These are phyloP conservation scores for Lutjanus campechanus DNA, from an alignment of 2,797 vertebrate species.

Conservation along the genomic window DNA sequence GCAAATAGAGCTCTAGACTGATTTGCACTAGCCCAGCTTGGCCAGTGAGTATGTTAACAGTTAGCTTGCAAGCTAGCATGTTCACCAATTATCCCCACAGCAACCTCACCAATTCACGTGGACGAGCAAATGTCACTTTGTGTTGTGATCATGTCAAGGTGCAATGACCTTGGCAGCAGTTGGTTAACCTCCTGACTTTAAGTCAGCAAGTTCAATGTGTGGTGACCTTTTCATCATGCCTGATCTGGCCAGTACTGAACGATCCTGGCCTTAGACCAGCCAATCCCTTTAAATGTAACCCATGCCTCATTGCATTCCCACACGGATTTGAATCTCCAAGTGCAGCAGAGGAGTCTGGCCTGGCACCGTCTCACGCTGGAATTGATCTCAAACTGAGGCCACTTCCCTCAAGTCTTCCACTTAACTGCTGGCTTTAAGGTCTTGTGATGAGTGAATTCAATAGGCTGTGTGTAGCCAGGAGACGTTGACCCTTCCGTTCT, in stretches of 20 bases:
- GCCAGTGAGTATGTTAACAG: not conserved
- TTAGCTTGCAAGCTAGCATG: not conserved
- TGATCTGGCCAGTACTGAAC: constrained; percentile 35
- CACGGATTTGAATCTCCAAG: constrained; percentile 52
- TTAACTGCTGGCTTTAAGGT: constrained; percentile 43
- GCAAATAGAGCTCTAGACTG: not conserved
- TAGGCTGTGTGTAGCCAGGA: constrained; percentile 6
- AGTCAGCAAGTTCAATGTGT: constrained; percentile 29
- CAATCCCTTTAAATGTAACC: constrained; percentile 30
- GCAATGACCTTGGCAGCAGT: constrained; percentile 26
- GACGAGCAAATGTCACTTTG: no score
- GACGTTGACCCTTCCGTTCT: constrained; percentile 40
- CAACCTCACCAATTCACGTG: no score
- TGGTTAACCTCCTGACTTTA: constrained; percentile 39
- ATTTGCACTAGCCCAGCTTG: no score
- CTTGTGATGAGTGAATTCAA: constrained; percentile 57
- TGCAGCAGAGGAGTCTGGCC: not conserved
- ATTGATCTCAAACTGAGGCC: constrained; percentile 33
- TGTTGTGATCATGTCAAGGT: not conserved
- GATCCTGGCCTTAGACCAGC: constrained; percentile 29
- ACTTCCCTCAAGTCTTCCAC: constrained; percentile 29
- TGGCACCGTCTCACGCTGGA: constrained; percentile 30
- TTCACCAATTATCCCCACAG: not conserved
- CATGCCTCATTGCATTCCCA: constrained; percentile 54
- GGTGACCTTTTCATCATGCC: constrained; percentile 55